phyloP scores from a whole-genome alignment of 2,888 invertebrate genomes.

The Rhagium mordax region DNA sequence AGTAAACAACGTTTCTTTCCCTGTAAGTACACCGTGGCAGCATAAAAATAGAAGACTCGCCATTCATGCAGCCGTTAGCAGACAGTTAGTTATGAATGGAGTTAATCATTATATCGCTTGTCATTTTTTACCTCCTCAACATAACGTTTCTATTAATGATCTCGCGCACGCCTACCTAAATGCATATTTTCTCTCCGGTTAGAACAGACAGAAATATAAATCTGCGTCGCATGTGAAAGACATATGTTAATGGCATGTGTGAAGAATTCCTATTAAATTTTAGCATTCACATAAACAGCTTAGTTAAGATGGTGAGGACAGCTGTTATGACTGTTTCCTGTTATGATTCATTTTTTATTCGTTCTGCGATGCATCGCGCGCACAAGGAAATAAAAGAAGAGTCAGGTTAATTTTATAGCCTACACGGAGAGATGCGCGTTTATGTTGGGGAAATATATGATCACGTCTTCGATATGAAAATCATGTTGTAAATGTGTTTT shows the following conservation, averaged over 20 bases:
- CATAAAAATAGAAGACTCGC: not conserved
- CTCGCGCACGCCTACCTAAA: constrained; percentile 32
- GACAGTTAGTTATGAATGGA: constrained; percentile 12
- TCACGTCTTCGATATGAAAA: constrained; percentile 1
- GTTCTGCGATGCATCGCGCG: constrained; percentile 8
- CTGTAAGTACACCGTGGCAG: not conserved
- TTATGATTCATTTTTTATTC: constrained; percentile 57
- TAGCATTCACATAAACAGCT: constrained; percentile 58
- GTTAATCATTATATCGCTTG: constrained; percentile 36
- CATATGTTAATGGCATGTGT: constrained; percentile 31
- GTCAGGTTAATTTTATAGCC: constrained; percentile 24
- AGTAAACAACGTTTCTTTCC: not conserved
- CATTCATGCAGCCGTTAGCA: not conserved
- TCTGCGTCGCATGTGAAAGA: constrained; percentile 38
- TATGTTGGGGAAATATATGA: not conserved
- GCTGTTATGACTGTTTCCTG: constrained; percentile 58
- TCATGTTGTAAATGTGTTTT: constrained; percentile 5
- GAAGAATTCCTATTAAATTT: constrained; percentile 56
- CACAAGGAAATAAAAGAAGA: constrained; percentile 16
- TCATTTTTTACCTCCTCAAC: constrained; percentile 38
- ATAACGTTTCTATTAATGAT: constrained; percentile 40
- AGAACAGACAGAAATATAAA: constrained; percentile 19
- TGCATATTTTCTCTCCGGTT: constrained; percentile 19
- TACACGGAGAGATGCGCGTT: not conserved
- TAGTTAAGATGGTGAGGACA: constrained; percentile 59